Percentiles rank a stretch among this genome's conserved stretches.
phyloP scores from a whole-genome alignment of 2,797 vertebrate species.

The Anguilla anguilla region DNA sequence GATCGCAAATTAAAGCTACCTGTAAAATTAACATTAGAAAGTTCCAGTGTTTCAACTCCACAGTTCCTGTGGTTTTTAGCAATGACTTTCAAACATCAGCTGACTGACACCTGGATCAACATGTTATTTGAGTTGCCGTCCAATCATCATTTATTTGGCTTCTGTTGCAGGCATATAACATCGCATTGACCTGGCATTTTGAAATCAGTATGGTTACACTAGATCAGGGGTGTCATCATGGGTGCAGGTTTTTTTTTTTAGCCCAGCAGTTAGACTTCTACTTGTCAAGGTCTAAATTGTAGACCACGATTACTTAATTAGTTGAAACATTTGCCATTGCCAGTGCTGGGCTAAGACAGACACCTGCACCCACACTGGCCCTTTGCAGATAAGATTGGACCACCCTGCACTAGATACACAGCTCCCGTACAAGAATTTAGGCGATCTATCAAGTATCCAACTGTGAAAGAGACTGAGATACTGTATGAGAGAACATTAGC shows the following conservation, averaged over 20 bases:
- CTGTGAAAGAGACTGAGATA: neutral
- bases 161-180: neutral
- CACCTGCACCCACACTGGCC: too few relatives aligned
- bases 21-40: neutral
- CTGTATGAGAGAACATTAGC: neutral
- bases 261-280: too few relatives aligned
- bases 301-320: too few relatives aligned
- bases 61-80: neutral
- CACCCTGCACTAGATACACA: neutral
- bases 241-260: too few relatives aligned
- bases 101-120: neutral
- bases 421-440: neutral
- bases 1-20: too few relatives aligned
- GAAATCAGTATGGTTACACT: neutral
- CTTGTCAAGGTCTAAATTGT: too few relatives aligned
- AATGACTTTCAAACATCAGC: neutral
- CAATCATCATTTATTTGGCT: neutral
- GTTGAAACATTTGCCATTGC: too few relatives aligned
- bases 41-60: neutral
- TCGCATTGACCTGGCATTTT: neutral
- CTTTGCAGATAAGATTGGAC: too few relatives aligned
- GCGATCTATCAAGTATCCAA: neutral
- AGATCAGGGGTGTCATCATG: neutral
- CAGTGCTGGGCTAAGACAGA: too few relatives aligned
- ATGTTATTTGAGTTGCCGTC: neutral